These are phyloP conservation scores for Lytechinus variegatus DNA, from an alignment of 35 echinoderm and acorn worm species.

Conservation along the genomic window DNA sequence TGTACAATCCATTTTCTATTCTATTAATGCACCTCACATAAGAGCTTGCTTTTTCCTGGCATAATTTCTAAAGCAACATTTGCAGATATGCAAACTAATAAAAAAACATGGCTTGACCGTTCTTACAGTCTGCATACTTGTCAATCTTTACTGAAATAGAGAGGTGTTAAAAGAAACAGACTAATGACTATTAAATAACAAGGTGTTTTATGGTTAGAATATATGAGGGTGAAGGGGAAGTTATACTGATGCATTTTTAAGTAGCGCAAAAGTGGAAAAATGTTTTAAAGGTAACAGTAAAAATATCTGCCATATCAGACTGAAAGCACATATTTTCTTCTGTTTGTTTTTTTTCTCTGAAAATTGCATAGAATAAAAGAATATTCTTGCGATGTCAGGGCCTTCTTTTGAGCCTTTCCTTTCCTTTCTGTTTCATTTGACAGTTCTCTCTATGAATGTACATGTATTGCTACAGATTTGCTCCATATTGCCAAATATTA, in stretches of 20 bases:
- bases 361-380: constrained; percentile 18
- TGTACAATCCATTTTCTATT: neutral
- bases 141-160: neutral
- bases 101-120: neutral
- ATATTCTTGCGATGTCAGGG: constrained; percentile 2
- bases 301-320: constrained; percentile 24
- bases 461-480: neutral
- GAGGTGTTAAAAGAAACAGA: neutral
- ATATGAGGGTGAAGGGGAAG: neutral
- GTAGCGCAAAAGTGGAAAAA: neutral
- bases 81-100: neutral
- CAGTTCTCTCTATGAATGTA: neutral
- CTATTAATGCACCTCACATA: neutral
- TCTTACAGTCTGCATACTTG: neutral
- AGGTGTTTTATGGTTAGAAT: neutral
- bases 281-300: neutral
- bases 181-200: neutral
- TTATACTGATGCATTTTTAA: neutral
- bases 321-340: constrained; percentile 41
- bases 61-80: neutral
- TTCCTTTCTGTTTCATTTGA: neutral
- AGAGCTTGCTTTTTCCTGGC: neutral
- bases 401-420: neutral
- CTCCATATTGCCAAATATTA: neutral
- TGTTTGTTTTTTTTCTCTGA: neutral